Percentiles rank a stretch among this genome's conserved stretches.
These are phyloP conservation scores for Melanotaenia trifasciata DNA, from an alignment of 2,797 vertebrate genomes.

Conservation along the genomic window DNA sequence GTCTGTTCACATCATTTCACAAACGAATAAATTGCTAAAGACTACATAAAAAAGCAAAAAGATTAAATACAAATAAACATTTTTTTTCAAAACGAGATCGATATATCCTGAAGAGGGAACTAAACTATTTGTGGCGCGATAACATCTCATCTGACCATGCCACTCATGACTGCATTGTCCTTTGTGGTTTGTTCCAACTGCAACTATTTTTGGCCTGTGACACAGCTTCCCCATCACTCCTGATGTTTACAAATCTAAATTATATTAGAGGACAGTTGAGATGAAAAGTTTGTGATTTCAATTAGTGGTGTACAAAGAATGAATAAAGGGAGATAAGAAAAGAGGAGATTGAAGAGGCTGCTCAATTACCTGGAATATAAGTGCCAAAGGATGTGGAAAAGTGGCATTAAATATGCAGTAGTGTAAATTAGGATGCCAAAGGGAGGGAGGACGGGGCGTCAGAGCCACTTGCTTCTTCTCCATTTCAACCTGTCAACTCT, in stretches of 20 bases:
- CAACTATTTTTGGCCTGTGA: not conserved
- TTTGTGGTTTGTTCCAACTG: not conserved
- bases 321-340: slow-evolving; percentile 4
- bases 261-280: not conserved
- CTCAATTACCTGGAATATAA: slow-evolving; percentile 64
- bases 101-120: not conserved
- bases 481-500: slow-evolving; percentile 52
- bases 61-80: not conserved
- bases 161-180: not conserved
- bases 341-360: slow-evolving; percentile 10
- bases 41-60: not conserved
- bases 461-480: slow-evolving; percentile 37
- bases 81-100: not conserved
- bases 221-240: not conserved
- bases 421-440: slow-evolving; percentile 62
- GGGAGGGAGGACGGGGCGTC: not conserved
- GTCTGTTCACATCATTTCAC: not conserved
- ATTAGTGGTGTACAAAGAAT: slow-evolving; percentile 42
- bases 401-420: slow-evolving; percentile 74
- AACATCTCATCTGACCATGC: not conserved
- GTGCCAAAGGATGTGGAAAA: slow-evolving; percentile 56
- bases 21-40: not conserved
- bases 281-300: slow-evolving; percentile 42
- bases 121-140: not conserved
- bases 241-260: slow-evolving; percentile 23